Percentiles rank a stretch among this genome's conserved stretches.
Evolutionary conservation across 2,797 vertebrate genomes (phyloP).

Genomic region (Sciaenops ocellatus): DNA sequence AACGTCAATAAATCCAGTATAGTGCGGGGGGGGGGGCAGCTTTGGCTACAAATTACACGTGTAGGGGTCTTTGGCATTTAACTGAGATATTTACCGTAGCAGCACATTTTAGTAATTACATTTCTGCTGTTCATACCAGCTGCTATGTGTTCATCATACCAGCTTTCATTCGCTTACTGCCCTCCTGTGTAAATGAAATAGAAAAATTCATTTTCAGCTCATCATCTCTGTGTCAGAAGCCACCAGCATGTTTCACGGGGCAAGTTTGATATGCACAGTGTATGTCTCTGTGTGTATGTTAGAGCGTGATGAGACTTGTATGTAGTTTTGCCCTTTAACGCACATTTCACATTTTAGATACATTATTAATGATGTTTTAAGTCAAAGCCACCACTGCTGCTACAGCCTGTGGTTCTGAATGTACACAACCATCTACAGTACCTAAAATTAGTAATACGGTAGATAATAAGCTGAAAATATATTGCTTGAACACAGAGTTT

Average conservation of each 20-base stretch:
- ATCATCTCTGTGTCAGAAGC: constrained; percentile 68
- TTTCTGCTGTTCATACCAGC: constrained; percentile 76
- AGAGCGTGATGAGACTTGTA: constrained; percentile 16
- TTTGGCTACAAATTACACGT: constrained; percentile 75
- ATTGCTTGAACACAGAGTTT: constrained; percentile 56
- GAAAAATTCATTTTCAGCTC: constrained; percentile 70
- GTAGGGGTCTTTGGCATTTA: constrained; percentile 71
- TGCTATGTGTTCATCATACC: constrained; percentile 68
- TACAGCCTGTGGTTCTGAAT: constrained; percentile 29
- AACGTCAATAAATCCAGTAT: constrained; percentile 70
- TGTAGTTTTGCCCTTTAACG: constrained; percentile 47
- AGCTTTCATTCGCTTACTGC: constrained; percentile 62
- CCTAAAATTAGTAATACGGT: constrained; percentile 50
- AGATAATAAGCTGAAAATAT: constrained; percentile 64
- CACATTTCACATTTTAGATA: constrained; percentile 35
- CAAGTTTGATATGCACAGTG: constrained; percentile 26
- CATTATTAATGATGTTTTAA: constrained; percentile 49
- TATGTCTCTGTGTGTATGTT: constrained; percentile 42
- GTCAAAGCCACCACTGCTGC: constrained; percentile 27
- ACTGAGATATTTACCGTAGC: constrained; percentile 77
- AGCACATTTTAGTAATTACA: constrained; percentile 82
- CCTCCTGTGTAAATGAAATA: constrained; percentile 66
- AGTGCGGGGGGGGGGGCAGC: constrained; percentile 32
- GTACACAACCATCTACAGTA: constrained; percentile 34
- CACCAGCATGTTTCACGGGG: constrained; percentile 38